phyloP scores from a whole-genome alignment of 2,888 invertebrate species.

The Chrysolina oricalcia region DNA sequence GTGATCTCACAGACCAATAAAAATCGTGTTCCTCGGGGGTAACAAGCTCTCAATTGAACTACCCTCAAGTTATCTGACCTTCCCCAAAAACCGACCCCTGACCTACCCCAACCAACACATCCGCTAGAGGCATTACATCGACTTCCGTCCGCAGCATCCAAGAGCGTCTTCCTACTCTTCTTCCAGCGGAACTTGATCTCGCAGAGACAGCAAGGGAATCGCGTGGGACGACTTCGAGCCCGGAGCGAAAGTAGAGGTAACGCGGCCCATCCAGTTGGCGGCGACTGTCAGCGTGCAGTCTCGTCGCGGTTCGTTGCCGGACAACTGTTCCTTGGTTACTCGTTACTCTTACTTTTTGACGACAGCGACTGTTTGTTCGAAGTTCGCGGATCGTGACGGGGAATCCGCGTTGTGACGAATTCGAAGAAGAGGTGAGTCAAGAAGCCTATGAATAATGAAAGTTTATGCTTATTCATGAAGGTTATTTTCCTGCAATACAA shows the following conservation, averaged over 20 bases:
- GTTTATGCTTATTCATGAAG: no score
- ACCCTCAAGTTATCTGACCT: no score
- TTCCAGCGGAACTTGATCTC: background rate
- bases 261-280: conserved; percentile 19
- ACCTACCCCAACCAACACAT: no score
- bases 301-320: conserved; percentile 38
- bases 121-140: no score
- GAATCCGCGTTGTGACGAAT: background rate
- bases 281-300: conserved; percentile 28
- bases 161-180: background rate
- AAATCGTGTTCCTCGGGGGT: no score
- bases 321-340: conserved; percentile 38
- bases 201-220: background rate
- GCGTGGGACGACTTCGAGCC: conserved; percentile 7
- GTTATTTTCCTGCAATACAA: no score
- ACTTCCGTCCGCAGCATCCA: background rate
- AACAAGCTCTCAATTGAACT: no score
- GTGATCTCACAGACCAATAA: no score
- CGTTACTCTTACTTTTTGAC: conserved; percentile 39
- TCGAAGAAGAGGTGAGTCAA: background rate
- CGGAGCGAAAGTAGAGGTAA: conserved; percentile 38
- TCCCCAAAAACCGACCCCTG: no score
- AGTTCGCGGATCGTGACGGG: background rate
- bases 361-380: conserved; percentile 26
- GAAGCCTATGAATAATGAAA: background rate